Base-by-base conservation (phyloP, 1,140 invertebrate species). In the Bombus pyrosoma region DNA sequence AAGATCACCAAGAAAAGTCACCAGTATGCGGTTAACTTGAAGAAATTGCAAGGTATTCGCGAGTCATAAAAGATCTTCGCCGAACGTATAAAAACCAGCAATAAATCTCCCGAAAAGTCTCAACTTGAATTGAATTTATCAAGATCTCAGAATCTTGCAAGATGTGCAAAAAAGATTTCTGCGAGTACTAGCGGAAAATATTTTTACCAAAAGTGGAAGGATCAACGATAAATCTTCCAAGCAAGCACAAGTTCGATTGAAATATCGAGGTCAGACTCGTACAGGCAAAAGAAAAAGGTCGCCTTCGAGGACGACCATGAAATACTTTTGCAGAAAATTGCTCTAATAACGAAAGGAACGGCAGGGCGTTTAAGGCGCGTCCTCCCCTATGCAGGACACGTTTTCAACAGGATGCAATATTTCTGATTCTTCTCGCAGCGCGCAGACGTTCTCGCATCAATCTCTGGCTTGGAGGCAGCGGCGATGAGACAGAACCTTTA, bases 401-500 rank as follows among this genome's bases (percentile, higher is more conserved):
- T 72, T 79, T 62, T 68, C 37, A 85, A 69, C 77, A 85, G 83
- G 83, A 85, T 85, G 83, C 83, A 89, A 89, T 89, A 86, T 89
- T 66, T 85, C 82, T 86, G 87, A 89, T 89, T 89, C 85, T 89
- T 89, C 87, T 86, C 85, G 87, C 83, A 83, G 84, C 64, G 79
- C 81, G 78, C 57, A 68, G 83, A 85, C 57, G 75, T n/a, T 28
- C 53, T 71, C 22, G 84, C 87, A 89, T 89, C 87, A 89, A 89
- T 89, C 85, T 89, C 80, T 57, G n/a, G 9, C 66, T 76, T 53
- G 77, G 53, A 83, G 84, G 81, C 86, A 80, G 64, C 83, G 78
- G 74, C 76, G 83, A 85, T 80, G 81, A 83, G 89, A 90, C 89
- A 86, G 89, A 90, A 80, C 89, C 84, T 90, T 90, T 90, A 90